Evolutionary conservation across 2,888 invertebrate genomes (phyloP).

Genomic region (Aphrophora alni): DNA sequence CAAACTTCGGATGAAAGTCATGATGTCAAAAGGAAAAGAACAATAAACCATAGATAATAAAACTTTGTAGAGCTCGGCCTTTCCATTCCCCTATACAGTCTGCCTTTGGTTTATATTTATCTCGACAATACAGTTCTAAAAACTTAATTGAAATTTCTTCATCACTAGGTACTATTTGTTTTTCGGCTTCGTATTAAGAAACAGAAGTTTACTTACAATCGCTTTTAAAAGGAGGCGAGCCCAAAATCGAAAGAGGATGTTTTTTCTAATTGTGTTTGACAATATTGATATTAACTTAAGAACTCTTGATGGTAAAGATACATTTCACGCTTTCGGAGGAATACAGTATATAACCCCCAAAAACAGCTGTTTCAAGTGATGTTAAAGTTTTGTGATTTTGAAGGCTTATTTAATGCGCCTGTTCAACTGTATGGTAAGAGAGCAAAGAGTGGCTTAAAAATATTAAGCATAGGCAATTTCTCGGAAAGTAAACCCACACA

Average conservation of each 20-base stretch:
- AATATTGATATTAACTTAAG: slow-evolving; percentile 10
- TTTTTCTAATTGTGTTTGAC: neutral
- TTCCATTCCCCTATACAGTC: no score
- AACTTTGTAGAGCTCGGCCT: neutral
- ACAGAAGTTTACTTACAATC: slow-evolving; percentile 4
- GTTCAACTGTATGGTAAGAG: neutral
- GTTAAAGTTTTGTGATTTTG: neutral
- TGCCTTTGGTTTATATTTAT: no score
- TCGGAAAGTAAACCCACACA: slow-evolving; percentile 16
- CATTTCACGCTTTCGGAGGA: neutral
- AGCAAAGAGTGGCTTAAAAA: neutral
- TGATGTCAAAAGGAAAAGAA: neutral
- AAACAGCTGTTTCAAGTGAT: slow-evolving; percentile 12
- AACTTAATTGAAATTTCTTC: no score
- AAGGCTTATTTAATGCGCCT: neutral
- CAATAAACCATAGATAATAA: neutral
- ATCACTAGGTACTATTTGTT: no score
- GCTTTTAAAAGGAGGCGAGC: neutral
- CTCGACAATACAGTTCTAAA: no score
- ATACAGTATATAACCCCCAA: neutral
- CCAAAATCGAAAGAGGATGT: neutral
- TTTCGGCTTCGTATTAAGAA: neutral
- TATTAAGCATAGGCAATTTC: neutral
- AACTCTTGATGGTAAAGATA: slow-evolving; percentile 6
- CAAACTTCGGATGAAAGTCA: neutral